A percentile compares a stretch with the other conserved stretches of the same genome.
phyloP scores from a whole-genome alignment of 2,888 invertebrate species.

The Amiota minor region DNA sequence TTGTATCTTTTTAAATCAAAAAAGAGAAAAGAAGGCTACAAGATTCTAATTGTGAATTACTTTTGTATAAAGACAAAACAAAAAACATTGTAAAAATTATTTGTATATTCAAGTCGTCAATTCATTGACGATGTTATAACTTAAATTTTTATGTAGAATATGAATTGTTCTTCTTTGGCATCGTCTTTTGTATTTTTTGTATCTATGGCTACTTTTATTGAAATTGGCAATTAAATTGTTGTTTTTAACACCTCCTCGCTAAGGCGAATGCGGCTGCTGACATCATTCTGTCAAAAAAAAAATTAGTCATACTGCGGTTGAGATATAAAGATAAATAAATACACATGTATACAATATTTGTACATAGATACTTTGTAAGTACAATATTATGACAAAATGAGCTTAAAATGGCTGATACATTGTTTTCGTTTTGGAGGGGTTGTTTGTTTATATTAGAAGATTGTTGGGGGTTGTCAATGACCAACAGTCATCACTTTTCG shows the following conservation, averaged over 20 bases:
- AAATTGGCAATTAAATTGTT: slow-evolving; percentile 21
- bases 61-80: too few species aligned
- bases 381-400: slow-evolving; percentile 9
- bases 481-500: background rate
- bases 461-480: background rate
- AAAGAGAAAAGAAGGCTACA: too few species aligned
- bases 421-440: background rate
- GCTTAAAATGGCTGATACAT: background rate
- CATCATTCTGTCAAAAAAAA: slow-evolving; percentile 27
- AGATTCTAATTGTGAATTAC: too few species aligned
- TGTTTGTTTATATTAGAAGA: background rate
- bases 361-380: background rate
- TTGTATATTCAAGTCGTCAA: too few species aligned
- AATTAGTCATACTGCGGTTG: slow-evolving; percentile 20
- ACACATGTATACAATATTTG: too few species aligned
- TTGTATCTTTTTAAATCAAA: too few species aligned
- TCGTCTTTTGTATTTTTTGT: background rate
- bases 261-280: slow-evolving; percentile 8
- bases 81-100: too few species aligned
- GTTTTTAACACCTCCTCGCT: slow-evolving; percentile 23
- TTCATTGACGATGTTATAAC: too few species aligned
- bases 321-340: too few species aligned
- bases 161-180: background rate
- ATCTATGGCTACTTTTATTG: background rate
- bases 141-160: too few species aligned